Base-by-base conservation (phyloP, 1,140 invertebrate genomes). In the Neodiprion pinetum region DNA sequence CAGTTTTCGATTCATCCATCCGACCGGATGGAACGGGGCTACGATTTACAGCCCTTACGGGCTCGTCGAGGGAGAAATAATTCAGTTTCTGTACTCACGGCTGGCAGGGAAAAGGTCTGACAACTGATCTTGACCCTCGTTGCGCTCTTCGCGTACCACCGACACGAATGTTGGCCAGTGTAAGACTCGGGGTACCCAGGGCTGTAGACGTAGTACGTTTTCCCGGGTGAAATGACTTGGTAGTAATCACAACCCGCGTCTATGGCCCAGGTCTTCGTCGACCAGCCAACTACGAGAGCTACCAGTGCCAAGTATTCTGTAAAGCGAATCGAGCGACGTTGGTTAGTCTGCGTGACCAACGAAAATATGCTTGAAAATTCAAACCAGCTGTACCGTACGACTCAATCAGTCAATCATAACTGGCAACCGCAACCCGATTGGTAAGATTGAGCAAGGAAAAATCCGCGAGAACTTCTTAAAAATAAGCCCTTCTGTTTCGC, bases 141-240 rank as follows among this genome's bases (percentile, higher is more conserved):
- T 7, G 86, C 85, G 74, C 90, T 90, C 9, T 28, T 79, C 0
- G 84, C 87, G 3, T 84, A 81, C 91, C 91, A 92, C 11, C 86
- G 79, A 74, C 92, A 93, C 40, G 80, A 78, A 0, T 82, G 77
- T 2, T 84, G 81, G 3, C 78, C 76, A 0, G 48, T 17, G 73
- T 92, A 92, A 70, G 40, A 80, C 1, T 81, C 48, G 0, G 91
- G 89, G 78, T 91, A 92, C 8, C 86, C 82, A 0, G 85, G 83
- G 76, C 87, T 92, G 72, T 84, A 87, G 0, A 92, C 78, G 67
- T 89, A 88, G 77, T 90, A 90, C 0, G 78, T 80, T n/a, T 21
- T 65, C 0, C 85, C 89, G 1, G 78, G 9, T 49, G 49, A 21
- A 4, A 91, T 78, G 14, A 71, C 17, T 70, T 82, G 80, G 0